Percentiles rank a stretch among this genome's conserved stretches.
phyloP scores from a whole-genome alignment of 1,140 invertebrate species.

The Batillaria attramentaria region DNA sequence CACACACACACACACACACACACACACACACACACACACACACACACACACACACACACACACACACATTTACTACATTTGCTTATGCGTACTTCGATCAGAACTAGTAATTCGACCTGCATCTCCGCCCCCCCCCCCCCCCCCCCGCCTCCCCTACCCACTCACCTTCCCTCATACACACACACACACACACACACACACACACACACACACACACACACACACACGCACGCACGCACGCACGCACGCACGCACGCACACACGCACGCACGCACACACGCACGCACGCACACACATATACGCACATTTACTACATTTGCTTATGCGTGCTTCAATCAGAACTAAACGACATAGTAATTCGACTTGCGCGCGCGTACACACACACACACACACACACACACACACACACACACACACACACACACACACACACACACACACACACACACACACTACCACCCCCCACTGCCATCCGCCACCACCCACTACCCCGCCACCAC shows the following conservation, averaged over 20 bases:
- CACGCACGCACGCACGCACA: neutral
- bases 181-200: neutral
- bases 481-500: neutral
- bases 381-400: slow-evolving; percentile 7
- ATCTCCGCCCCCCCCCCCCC: neutral
- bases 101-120: neutral
- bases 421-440: slow-evolving; percentile 4
- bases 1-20: slow-evolving; percentile 17
- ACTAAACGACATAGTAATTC: neutral
- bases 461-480: neutral
- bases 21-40: slow-evolving; percentile 19
- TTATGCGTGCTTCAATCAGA: neutral
- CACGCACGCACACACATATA: slow-evolving; percentile 15
- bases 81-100: neutral
- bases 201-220: neutral
- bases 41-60: slow-evolving; percentile 21
- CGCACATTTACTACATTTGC: neutral
- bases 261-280: slow-evolving; percentile 12
- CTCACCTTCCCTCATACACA: neutral
- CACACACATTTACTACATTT: neutral
- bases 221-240: neutral
- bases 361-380: neutral
- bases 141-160: neutral
- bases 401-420: slow-evolving; percentile 8
- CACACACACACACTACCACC: neutral